Evolutionary conservation across 2,888 invertebrate species (phyloP), one percentile per base, ranked within the genome.

Genomic region (Lymantria dispar): DNA sequence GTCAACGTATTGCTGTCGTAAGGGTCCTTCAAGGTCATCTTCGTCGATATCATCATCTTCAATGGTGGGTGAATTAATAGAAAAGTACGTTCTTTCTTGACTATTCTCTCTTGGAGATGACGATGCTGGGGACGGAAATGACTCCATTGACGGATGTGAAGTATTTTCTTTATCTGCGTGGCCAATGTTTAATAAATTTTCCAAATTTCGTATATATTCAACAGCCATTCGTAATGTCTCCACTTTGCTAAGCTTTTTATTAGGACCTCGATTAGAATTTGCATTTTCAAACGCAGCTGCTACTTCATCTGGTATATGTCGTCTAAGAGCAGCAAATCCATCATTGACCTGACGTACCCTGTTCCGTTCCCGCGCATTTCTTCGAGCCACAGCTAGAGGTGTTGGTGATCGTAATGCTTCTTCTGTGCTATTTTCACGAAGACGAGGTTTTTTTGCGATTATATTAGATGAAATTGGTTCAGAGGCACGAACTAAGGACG

Each of bases 311-410:
- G 97, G 98, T 60, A 98, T 97, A 76, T 96, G 97, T 68, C 96
- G 95, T 14, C 97, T 93, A 0, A 98, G 86, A n/a, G 95, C 95
- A 0, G 97, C 96, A 79, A 97, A 98, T 13, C 97, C 98, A 72
- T 97, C 96, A 85, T 97, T 97, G 29, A 97, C 97, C 92, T 97
- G 97, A 67, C 97, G 96, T 9, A 98, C 98, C 54, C 98, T 93
- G 85, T 98, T 98, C 14, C 98, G 91, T 92, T 98, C 98, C 47
- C 98, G 93, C 56, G 98, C 98, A 88, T 98, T 98, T 73, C 98
- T 91, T 42, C 98, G 92, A 0, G 97, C 97, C 8, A 97, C 97
- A 0, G 97, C 95, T 15, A 96, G 93, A 0, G 96, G 96, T 45
- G 95, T 95, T 3, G 96, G 94, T 52, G 94, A 83, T 8, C 89